Evolutionary conservation across 2,113 vertebrate species (phyloP), one percentile per base, ranked within the genome.

Genomic region (pig (Sus scrofa)): DNA sequence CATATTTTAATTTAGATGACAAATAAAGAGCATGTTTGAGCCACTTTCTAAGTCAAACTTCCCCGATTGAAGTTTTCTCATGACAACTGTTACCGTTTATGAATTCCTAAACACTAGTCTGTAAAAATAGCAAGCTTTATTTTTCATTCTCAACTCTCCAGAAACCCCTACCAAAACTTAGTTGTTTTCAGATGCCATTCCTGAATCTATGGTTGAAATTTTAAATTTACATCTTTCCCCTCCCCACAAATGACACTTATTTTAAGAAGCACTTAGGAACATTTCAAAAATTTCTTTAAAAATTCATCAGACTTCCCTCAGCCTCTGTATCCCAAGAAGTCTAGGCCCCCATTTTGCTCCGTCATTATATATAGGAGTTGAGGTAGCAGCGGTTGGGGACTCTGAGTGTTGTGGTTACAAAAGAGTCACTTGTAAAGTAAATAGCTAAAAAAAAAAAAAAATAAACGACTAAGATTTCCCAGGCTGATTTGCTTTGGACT

Each of bases 221-320:
- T 94, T 68, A 62, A 91, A 44, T 71, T 50, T 39, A 82, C 15
- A 30, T 30, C 24, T 68, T 68, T 62, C 26, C 58, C 15, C 7
- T 77, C 60, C 15, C 16, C 4, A 14, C 27, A 88, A 79, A 77
- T 84, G n/a, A 70, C 9, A 39, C 9, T 75, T 83, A 20, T 79
- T 78, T 73, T 89, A 92, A 67, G 92, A 94, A 54, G 56, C 37
- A 88, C 37, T 78, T 87, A 34, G 50, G 56, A 97, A 91, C 32
- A 67, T 58, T 84, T 44, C 13, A 90, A 78, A 52, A 20, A 19
- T 78, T 91, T 88, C 60, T 83, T 87, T n/a, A 91, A 87, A 82
- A 52, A 50, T 67, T 77, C 56, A 34, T 73, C 62, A 87, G 50
- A 67, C 52, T 68, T 88, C 32, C 34, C 34, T 74, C 26, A 82